Conservation (phyloP, 35 echinoderm and acorn worm species). For the Apostichopus californicus region DNA sequence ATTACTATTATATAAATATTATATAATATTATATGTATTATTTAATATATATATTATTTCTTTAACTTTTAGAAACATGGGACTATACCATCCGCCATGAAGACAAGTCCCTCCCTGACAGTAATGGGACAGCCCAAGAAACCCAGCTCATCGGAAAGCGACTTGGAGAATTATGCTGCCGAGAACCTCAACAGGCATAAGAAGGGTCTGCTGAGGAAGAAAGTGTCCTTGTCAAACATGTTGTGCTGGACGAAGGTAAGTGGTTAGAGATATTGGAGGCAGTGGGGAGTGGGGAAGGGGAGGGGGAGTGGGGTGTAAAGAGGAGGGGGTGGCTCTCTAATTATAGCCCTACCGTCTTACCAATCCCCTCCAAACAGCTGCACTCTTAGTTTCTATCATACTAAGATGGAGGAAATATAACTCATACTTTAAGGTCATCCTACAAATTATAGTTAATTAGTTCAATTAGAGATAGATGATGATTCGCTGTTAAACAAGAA, state of each 20-base stretch:
- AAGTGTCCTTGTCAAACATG: constrained; percentile 86
- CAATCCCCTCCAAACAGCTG: neutral
- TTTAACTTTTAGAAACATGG: constrained; percentile 69
- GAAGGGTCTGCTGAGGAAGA: constrained; percentile 88
- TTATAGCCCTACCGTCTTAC: no score
- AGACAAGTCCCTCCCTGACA: constrained; percentile 75
- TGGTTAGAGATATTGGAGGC: neutral
- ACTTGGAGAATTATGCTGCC: constrained; percentile 90
- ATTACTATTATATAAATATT: no score
- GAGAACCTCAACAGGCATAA: constrained; percentile 97
- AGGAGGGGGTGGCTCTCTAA: no score
- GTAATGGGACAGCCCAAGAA: constrained; percentile 64
- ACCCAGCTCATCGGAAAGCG: constrained; percentile 80
- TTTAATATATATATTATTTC: no score
- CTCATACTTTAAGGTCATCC: no score
- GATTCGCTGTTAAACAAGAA: no score
- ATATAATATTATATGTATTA: no score
- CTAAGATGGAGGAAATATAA: no score
- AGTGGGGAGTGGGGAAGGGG: constrained; percentile 14
- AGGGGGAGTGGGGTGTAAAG: no score
- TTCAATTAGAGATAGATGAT: no score
- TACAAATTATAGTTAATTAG: no score
- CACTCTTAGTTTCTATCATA: no score
- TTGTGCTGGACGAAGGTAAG: constrained; percentile 88
- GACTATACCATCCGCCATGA: constrained; percentile 77